phyloP scores from a whole-genome alignment of 2,113 vertebrate species.

The Pollachius pollachius region DNA sequence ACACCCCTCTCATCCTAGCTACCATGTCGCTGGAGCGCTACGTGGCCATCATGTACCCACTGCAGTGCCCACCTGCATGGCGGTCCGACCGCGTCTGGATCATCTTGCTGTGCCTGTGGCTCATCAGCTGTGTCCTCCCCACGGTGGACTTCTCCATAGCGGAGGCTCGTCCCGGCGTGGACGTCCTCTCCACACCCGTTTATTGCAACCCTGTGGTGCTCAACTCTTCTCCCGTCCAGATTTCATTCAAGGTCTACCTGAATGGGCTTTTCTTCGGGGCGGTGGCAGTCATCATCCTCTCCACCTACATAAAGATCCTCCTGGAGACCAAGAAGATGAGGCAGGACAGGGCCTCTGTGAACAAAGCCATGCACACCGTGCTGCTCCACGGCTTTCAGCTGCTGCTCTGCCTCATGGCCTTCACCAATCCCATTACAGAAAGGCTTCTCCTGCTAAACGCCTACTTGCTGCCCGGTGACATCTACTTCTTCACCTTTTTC shows the following conservation, averaged over 20 bases:
- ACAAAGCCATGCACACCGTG: conserved; percentile 70
- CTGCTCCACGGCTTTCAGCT: conserved; percentile 73
- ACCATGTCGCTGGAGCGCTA: conserved; percentile 77
- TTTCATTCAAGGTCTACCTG: conserved; percentile 40
- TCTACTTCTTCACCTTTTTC: conserved; percentile 64
- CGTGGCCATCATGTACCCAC: conserved; percentile 71
- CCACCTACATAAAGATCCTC: conserved; percentile 72
- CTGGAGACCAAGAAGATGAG: conserved; percentile 65
- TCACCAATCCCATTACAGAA: conserved; percentile 61
- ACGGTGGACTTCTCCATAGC: conserved; percentile 41
- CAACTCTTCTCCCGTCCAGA: conserved; percentile 54
- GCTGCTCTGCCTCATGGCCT: conserved; percentile 65
- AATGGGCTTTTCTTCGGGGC: conserved; percentile 61
- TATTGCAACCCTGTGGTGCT: conserved; percentile 20
- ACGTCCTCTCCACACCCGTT: conserved; percentile 33
- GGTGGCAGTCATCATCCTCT: conserved; percentile 64
- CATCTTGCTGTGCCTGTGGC: conserved; percentile 57
- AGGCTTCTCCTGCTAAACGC: conserved; percentile 11
- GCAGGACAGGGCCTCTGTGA: conserved; percentile 58
- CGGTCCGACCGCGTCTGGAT: conserved; percentile 66
- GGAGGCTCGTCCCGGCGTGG: neutral
- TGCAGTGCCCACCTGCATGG: conserved; percentile 58
- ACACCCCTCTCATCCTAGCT: conserved; percentile 65
- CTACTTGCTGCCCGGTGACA: conserved; percentile 39
- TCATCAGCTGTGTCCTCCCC: conserved; percentile 47